phyloP scores from a whole-genome alignment of 2,888 invertebrate genomes.

The Xestobium rufovillosum region DNA sequence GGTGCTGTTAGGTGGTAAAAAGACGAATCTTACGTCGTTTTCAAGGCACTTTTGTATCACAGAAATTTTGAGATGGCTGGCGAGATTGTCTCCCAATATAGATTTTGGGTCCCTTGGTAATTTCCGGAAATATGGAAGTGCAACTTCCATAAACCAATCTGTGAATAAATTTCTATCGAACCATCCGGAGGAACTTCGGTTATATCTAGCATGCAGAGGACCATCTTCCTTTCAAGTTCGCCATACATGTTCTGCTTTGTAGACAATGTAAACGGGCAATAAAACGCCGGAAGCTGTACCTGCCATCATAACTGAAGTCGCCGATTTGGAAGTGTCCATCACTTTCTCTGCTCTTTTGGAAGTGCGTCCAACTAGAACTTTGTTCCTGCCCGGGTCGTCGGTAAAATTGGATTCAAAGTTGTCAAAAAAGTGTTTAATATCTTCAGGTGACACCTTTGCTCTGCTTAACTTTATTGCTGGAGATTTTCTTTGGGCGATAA shows the following conservation, averaged over 20 bases:
- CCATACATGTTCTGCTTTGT: conserved; percentile 19
- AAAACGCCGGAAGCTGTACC: conserved; percentile 13
- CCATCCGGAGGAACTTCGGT: conserved; percentile 19
- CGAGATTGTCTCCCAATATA: conserved; percentile 12
- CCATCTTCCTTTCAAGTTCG: conserved; percentile 19
- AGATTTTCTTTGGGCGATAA: conserved; percentile 16
- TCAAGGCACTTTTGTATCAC: conserved; percentile 15
- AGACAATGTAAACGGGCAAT: conserved; percentile 16
- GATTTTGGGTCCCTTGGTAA: conserved; percentile 6
- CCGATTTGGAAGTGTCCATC: conserved; percentile 18
- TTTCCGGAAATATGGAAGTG: conserved; percentile 8
- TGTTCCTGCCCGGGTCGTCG: conserved; percentile 18
- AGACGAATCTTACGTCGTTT: conserved; percentile 14
- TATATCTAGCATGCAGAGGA: conserved; percentile 15
- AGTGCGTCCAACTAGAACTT: conserved; percentile 15
- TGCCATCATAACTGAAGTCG: conserved; percentile 16
- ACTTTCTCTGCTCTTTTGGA: conserved; percentile 27
- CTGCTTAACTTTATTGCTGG: conserved; percentile 20
- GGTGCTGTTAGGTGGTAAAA: conserved; percentile 14
- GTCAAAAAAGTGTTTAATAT: conserved; percentile 18
- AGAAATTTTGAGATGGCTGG: conserved; percentile 12
- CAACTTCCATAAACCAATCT: too few species aligned
- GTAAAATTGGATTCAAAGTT: conserved; percentile 19
- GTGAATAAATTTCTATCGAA: conserved; percentile 16
- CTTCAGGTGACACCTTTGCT: conserved; percentile 16